Evolutionary conservation across 2,113 vertebrate genomes (phyloP).

Genomic region (Polyodon spathula): DNA sequence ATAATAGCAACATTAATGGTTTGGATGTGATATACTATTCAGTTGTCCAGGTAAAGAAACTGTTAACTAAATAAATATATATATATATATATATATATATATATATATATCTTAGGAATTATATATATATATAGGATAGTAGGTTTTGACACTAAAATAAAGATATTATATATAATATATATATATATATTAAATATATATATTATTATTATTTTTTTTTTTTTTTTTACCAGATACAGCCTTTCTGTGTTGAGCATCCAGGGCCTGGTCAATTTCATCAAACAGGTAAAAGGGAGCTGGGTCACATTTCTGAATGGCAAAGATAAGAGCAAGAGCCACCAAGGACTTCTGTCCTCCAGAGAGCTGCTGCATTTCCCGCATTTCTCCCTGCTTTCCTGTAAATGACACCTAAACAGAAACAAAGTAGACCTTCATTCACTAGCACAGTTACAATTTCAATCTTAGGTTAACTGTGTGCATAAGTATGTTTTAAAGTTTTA

Average conservation of each 20-base stretch:
- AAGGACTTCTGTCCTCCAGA: conserved; percentile 96
- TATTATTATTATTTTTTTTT: too few relatives aligned
- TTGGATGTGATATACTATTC: too few relatives aligned
- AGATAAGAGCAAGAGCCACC: conserved; percentile 91
- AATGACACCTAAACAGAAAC: conserved; percentile 76
- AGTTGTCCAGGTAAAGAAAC: too few relatives aligned
- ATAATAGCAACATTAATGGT: too few relatives aligned
- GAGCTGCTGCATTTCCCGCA: conserved; percentile 98
- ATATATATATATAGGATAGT: too few relatives aligned
- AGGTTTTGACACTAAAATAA: too few relatives aligned
- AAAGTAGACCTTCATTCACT: neutral
- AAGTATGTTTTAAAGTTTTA: neutral
- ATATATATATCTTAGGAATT: too few relatives aligned
- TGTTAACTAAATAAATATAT: too few relatives aligned
- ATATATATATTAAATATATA: too few relatives aligned
- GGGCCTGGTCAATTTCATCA: conserved; percentile 95
- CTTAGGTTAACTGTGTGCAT: too few relatives aligned
- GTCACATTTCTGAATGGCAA: conserved; percentile 97
- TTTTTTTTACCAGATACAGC: conserved; percentile 80
- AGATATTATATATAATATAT: too few relatives aligned
- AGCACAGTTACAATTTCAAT: neutral
- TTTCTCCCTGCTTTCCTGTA: conserved; percentile 96
- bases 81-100: too few relatives aligned
- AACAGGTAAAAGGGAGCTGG: conserved; percentile 97
- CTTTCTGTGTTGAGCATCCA: conserved; percentile 95